Evolutionary conservation across 2,888 invertebrate species (phyloP), one percentile per base, ranked within the genome.

Genomic region (Hydriomena furcata): DNA sequence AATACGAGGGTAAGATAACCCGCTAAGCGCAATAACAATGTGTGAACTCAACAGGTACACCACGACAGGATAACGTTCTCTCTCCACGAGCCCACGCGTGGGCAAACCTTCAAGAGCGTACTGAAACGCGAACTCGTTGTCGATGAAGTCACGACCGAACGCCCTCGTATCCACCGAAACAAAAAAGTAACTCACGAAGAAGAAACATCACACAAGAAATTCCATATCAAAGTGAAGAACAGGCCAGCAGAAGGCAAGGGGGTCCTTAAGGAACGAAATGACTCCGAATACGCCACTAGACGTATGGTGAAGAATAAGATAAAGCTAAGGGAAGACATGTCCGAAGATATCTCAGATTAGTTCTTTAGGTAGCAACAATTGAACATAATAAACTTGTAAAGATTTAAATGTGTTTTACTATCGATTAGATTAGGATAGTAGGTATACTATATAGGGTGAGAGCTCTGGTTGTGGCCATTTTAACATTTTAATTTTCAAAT

Each of bases 1-100:
- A n/a, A n/a, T n/a, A n/a, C n/a, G n/a, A n/a, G n/a, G n/a, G n/a
- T n/a, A n/a, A n/a, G n/a, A n/a, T n/a, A n/a, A n/a, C n/a, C n/a
- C n/a, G n/a, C n/a, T n/a, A n/a, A n/a, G n/a, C n/a, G n/a, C n/a
- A n/a, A n/a, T 17, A 17, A 17, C 17, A 2, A 17, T 3, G 17
- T 4, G 2, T 17, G 17, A 17, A 17, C 17, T 17, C 17, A 2
- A 4, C 66, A 89, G 89, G 82, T 89, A 55, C 89, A 89, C 48
- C 89, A 86, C 61, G 89, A 89, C 54, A 72, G 89, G 48, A 88
- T 89, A 23, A 88, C 89, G 0, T 89, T 87, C 57, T 87, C 89
- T 0, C 65, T 89, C 1, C 87, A 88, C 63, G 89, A 89, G 58
- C 88, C 89, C 0, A 73, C 79, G 0, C 75, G 89, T 2, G 89